Evolutionary conservation across 1,140 invertebrate genomes (phyloP), one percentile per base, ranked within the genome.

Genomic region (Drosophila elegans): DNA sequence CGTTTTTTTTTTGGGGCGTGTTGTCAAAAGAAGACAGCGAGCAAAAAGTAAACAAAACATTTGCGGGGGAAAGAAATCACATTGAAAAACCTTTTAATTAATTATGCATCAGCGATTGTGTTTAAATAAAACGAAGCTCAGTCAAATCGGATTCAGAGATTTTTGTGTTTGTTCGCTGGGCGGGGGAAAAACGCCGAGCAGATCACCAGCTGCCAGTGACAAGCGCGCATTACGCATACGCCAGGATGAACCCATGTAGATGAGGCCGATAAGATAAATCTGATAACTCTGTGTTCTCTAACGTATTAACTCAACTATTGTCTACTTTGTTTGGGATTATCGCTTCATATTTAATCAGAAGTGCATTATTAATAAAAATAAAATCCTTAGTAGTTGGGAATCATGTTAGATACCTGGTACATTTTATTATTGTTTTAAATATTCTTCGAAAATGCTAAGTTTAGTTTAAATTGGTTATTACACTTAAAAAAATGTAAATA

Each of bases 31-130:
- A 68, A 66, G 42, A 38, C 60, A 78, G 41, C 46, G 11, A n/a
- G 42, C 63, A 56, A 69, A 74, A 78, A 46, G 45, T 42, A 83
- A 78, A 59, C 51, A 71, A 48, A 80, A 67, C 64, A 46, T 52
- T 49, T 32, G 45, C 44, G 38, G 45, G 21, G 45, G 44, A 57
- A 46, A 62, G 63, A 63, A 57, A 59, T 45, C 63, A 57, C 67
- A 71, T 71, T 48, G 67, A 52, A 78, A 80, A 80, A 83, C 76
- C 84, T 78, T 84, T 89, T 84, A 89, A 89, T 89, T 89, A 89
- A 89, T 89, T 89, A 89, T 89, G 84, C 84, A 89, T 89, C 84
- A 90, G 85, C 74, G 85, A 89, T 89, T 89, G 80, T 66, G 84
- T 78, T 89, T 80, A 89, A 88, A 88, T 89, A 80, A 89, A 89